These are phyloP conservation scores for Danaus chrysippus DNA, from an alignment of 2,888 invertebrate genomes.

Conservation along the genomic window DNA sequence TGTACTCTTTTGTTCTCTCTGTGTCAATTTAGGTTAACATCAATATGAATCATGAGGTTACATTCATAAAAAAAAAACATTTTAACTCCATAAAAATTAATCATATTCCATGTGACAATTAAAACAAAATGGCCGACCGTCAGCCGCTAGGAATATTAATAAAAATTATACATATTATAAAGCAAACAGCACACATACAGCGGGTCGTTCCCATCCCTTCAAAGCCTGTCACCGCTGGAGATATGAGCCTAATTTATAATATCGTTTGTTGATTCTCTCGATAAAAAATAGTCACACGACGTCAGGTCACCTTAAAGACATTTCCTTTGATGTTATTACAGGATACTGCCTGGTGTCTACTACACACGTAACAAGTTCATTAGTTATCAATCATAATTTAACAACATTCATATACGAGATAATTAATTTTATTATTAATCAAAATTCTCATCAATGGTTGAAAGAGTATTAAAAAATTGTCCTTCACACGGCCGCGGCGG, in stretches of 20 bases:
- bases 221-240: slow-evolving; percentile 38
- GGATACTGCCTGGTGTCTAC: not conserved
- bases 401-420: not conserved
- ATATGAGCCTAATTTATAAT: slow-evolving; percentile 40
- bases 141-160: slow-evolving; percentile 27
- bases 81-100: too few relatives aligned
- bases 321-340: slow-evolving; percentile 24
- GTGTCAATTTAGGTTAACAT: not conserved
- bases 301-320: slow-evolving; percentile 31
- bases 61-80: too few relatives aligned
- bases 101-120: not conserved
- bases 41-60: too few relatives aligned
- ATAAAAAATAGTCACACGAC: slow-evolving; percentile 38
- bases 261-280: slow-evolving; percentile 34
- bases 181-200: slow-evolving; percentile 35
- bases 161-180: slow-evolving; percentile 34
- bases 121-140: slow-evolving; percentile 20
- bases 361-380: not conserved
- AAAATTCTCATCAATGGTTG: too few relatives aligned
- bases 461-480: too few relatives aligned
- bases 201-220: slow-evolving; percentile 37
- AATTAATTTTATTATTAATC: not conserved
- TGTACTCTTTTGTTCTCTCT: not conserved
- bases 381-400: not conserved
- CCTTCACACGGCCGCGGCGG: too few relatives aligned